Conservation (phyloP, 2,113 vertebrate genomes). For the Ceyx margarethae region DNA sequence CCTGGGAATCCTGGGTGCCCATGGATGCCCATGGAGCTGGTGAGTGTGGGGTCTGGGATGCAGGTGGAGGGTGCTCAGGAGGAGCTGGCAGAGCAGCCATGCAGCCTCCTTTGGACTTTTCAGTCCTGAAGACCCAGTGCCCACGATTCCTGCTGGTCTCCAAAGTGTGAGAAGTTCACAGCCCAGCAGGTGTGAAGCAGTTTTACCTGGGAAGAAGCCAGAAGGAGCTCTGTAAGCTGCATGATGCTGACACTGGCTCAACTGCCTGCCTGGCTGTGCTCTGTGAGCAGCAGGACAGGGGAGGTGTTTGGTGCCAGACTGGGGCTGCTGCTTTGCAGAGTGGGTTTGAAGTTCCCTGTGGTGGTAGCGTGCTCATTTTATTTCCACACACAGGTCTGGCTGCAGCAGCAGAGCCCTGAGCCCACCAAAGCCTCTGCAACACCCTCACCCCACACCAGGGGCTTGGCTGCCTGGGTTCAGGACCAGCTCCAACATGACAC, state of each 20-base stretch:
- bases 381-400: background rate
- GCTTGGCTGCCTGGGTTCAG: background rate
- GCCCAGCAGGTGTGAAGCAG: background rate
- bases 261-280: background rate
- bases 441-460: background rate
- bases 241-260: background rate
- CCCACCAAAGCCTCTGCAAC: background rate
- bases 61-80: too few relatives aligned
- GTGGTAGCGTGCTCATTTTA: background rate
- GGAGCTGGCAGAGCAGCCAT: background rate
- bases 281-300: background rate
- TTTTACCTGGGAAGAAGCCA: background rate
- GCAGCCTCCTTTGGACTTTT: background rate
- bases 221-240: background rate
- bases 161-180: background rate
- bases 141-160: background rate
- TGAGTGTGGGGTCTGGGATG: background rate
- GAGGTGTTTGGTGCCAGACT: background rate
- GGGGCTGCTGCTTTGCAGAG: background rate
- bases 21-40: background rate
- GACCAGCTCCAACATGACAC: background rate
- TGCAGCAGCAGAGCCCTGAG: background rate
- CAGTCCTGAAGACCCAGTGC: background rate
- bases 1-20: rapidly evolving
- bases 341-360: rapidly evolving